Conservation (phyloP, 2,113 vertebrate genomes). For the Scomber japonicus region DNA sequence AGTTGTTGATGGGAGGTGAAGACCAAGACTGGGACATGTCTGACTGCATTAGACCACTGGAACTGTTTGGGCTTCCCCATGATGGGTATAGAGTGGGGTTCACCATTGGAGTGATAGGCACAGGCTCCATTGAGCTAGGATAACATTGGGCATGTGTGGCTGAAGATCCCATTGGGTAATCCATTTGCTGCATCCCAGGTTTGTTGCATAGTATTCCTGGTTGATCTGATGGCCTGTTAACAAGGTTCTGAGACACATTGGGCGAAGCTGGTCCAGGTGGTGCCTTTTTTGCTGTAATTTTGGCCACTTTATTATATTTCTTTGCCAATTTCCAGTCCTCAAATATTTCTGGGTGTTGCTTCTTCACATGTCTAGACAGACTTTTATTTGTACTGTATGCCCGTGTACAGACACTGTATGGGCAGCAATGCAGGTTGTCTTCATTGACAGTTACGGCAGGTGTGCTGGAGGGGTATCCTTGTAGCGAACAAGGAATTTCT, state of each 20-base stretch:
- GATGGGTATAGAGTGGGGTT: conserved; percentile 85
- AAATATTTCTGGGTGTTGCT: conserved; percentile 96
- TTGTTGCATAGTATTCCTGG: conserved; percentile 76
- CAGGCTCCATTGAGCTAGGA: conserved; percentile 86
- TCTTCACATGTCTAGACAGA: conserved; percentile 97
- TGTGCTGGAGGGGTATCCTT: conserved; percentile 70
- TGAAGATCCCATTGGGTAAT: conserved; percentile 72
- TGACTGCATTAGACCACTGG: conserved; percentile 73
- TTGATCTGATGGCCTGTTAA: conserved; percentile 69
- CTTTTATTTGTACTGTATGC: conserved; percentile 97
- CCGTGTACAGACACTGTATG: conserved; percentile 93
- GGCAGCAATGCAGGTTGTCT: conserved; percentile 90
- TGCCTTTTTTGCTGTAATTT: conserved; percentile 83
- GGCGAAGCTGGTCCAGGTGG: conserved; percentile 76
- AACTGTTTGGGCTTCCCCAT: conserved; percentile 81
- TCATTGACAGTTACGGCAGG: conserved; percentile 64
- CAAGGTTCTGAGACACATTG: conserved; percentile 78
- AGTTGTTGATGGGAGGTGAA: conserved; percentile 77
- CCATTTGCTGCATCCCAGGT: conserved; percentile 72
- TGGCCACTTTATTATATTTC: conserved; percentile 92
- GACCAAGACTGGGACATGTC: conserved; percentile 82
- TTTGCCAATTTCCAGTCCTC: conserved; percentile 94
- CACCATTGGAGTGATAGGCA: conserved; percentile 84
- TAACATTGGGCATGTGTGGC: conserved; percentile 71
- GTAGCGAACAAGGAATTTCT: conserved; percentile 69